Percentiles rank a stretch among this genome's conserved stretches.
Evolutionary conservation across 2,113 vertebrate genomes (phyloP).

Genomic region (Centropus unirufus): DNA sequence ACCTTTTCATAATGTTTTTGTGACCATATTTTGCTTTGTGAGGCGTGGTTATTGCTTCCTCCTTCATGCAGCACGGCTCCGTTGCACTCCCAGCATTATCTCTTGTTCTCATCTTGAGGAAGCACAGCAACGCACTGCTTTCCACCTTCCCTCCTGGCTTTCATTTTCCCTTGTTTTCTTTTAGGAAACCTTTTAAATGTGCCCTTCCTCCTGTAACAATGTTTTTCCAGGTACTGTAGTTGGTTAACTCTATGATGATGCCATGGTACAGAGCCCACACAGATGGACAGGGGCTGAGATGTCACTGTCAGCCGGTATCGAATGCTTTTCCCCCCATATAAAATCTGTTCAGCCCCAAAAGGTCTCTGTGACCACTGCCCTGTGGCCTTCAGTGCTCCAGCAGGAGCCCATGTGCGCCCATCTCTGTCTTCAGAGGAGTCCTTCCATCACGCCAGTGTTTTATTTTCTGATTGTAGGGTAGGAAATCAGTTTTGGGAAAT

Average conservation of each 20-base stretch:
- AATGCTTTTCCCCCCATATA: accelerated
- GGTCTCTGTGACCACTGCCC: not conserved
- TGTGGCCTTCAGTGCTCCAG: not conserved
- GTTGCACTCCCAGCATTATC: not conserved
- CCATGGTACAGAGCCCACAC: not conserved
- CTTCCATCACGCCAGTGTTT: not conserved
- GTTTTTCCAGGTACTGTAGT: not conserved
- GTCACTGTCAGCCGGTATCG: not conserved
- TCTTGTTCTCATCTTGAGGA: not conserved
- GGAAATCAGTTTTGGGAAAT: not conserved
- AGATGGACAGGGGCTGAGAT: not conserved
- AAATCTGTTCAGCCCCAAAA: not conserved
- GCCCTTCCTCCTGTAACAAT: not conserved
- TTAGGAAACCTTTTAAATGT: not conserved
- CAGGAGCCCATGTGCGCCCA: not conserved
- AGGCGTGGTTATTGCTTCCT: not conserved
- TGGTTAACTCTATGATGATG: not conserved
- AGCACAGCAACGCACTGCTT: not conserved
- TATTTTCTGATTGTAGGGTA: not conserved
- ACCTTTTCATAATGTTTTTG: not conserved
- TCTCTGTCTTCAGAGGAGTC: not conserved
- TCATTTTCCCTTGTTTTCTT: not conserved
- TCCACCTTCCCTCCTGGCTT: not conserved
- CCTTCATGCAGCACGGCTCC: not conserved
- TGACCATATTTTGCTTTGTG: not conserved